phyloP scores from a whole-genome alignment of 2,797 vertebrate genomes.

The Lagodon rhomboides region DNA sequence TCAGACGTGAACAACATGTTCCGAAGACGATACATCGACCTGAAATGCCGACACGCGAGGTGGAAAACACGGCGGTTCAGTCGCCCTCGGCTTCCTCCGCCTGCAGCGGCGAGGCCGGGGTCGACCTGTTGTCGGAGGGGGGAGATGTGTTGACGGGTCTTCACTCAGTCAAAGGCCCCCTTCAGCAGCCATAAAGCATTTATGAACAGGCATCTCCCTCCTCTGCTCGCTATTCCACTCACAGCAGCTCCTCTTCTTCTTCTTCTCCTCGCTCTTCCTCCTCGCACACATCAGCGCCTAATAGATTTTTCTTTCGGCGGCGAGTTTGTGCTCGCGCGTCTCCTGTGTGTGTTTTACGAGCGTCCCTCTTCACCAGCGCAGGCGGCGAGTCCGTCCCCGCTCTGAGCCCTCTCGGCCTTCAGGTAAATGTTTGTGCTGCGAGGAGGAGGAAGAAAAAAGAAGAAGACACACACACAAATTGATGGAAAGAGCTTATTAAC shows the following conservation, averaged over 20 bases:
- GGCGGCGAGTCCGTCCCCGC: conserved; percentile 57
- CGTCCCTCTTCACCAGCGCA: conserved; percentile 65
- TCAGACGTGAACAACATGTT: neutral
- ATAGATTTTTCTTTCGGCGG: conserved; percentile 43
- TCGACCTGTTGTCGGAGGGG: conserved; percentile 53
- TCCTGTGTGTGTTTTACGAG: conserved; percentile 42
- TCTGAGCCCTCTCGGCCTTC: conserved; percentile 65
- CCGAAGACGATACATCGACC: neutral
- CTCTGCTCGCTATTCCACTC: conserved; percentile 73
- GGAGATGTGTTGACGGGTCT: conserved; percentile 61
- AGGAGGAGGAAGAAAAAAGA: neutral
- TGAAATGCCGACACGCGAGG: neutral
- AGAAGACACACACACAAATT: conserved; percentile 31
- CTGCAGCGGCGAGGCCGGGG: conserved; percentile 27
- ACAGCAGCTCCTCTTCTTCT: conserved; percentile 46
- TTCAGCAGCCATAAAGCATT: conserved; percentile 78
- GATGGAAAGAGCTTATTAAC: conserved; percentile 43
- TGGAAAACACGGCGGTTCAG: neutral
- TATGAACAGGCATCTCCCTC: conserved; percentile 72
- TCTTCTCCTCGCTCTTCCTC: conserved; percentile 18
- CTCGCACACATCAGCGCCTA: conserved; percentile 34
- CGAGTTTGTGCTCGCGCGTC: conserved; percentile 6
- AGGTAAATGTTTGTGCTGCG: conserved; percentile 74
- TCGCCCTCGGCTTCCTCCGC: neutral
- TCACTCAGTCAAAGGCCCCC: conserved; percentile 68